Base-by-base conservation (phyloP, 2,888 invertebrate genomes). In the Tetheella fluctuosa region DNA sequence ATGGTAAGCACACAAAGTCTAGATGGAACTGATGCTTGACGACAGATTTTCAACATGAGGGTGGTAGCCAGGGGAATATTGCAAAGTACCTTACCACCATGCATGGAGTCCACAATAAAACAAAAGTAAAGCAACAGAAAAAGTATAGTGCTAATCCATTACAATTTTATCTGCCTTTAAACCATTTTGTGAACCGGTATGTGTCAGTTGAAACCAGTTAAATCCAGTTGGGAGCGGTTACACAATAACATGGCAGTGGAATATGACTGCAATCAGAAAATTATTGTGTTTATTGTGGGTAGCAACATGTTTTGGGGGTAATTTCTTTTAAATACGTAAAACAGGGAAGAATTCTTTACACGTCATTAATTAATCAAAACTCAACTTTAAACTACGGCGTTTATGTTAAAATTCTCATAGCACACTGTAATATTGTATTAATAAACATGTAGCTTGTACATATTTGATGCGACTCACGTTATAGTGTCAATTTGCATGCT, bases 381-480 rank as follows among this genome's bases (percentile, higher is more conserved):
- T 25, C 25, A 2, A 25, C 25, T 4, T 25, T 25, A 25, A 25
- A 25, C 2, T 6, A 25, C 2, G 6, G 25, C 25, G 25, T 25
- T 25, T 4, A 25, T 4, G 25, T 25, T 25, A 4, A 25, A 4
- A 0, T 30, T 30, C 30, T 37, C 12, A 37, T 37, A 37, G 12
- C 52, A 52, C 17, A 52, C 20, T 13, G 1, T 25, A 17, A 34
- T n/a, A 7, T 54, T n/a, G n/a, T n/a, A 3, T 4, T 15, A 12
- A 25, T 13, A 23, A 25, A 25, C 23, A 25, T n/a, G 10, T 12
- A 10, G 10, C 17, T n/a, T 1, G 5, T 54, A 30, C 25, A 54
- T 30, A 37, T 37, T 55, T 55, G n/a, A 55, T 55, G 34, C 55
- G 23, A 17, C 34, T 55, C 34, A 55, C 55, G 34, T 34, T 7